Conservation (phyloP, 2,888 invertebrate genomes). For the Drosophila multiciliata region DNA sequence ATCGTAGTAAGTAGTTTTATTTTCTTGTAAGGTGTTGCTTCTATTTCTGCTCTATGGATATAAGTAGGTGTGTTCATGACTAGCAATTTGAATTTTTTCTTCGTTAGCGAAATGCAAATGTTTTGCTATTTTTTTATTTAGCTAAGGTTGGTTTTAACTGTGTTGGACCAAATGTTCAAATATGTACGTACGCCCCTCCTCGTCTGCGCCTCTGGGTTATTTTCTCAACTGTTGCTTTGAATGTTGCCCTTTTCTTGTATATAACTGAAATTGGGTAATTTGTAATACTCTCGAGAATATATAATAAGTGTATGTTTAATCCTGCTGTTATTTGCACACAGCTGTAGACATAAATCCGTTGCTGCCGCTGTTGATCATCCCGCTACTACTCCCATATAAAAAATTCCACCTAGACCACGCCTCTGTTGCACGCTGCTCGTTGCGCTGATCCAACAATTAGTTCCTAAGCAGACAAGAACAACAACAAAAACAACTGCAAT, state of each 20-base stretch:
- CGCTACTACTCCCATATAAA: neutral
- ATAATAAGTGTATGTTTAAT: neutral
- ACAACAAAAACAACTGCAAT: conserved; percentile 41
- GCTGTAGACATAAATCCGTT: conserved; percentile 1
- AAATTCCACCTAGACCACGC: conserved; percentile 30
- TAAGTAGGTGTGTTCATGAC: conserved; percentile 18
- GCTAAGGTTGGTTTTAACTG: no score
- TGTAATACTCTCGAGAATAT: neutral
- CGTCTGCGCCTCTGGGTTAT: neutral
- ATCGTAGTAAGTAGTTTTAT: conserved; percentile 26
- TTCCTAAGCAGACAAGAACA: conserved; percentile 35
- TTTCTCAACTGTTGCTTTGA: conserved; percentile 6
- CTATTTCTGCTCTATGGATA: neutral
- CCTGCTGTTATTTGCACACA: conserved; percentile 10
- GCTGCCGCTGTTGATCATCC: conserved; percentile 20
- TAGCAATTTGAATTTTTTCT: conserved; percentile 1
- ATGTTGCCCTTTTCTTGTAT: conserved; percentile 21
- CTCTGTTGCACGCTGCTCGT: conserved; percentile 54
- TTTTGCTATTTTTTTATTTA: conserved; percentile 1
- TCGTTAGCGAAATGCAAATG: neutral
- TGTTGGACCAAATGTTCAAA: neutral
- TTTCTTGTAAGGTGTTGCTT: conserved; percentile 24
- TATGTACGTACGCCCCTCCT: neutral
- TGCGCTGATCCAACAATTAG: conserved; percentile 46
- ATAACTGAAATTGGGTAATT: conserved; percentile 19